Conservation (phyloP, 2,797 vertebrate genomes). For the Sebastes elongatus region DNA sequence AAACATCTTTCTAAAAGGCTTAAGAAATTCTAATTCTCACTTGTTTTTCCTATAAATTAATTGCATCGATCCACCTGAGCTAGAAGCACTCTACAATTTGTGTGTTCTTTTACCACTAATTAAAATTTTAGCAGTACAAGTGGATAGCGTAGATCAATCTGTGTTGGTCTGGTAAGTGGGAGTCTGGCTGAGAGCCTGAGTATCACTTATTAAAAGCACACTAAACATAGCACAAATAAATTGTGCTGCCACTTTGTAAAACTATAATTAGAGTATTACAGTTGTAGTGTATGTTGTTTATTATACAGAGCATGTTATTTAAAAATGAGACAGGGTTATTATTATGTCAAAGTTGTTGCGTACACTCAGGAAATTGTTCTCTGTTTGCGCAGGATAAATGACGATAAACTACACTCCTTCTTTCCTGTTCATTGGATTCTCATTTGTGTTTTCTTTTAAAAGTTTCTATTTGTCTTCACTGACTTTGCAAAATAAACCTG, state of each 20-base stretch:
- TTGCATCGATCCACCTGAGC: neutral
- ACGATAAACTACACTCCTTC: neutral
- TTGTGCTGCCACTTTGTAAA: neutral
- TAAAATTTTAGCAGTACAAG: slow-evolving; percentile 1
- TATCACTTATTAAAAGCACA: slow-evolving; percentile 28
- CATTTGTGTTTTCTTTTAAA: neutral
- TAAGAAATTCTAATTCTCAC: neutral
- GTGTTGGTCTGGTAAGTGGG: slow-evolving; percentile 16
- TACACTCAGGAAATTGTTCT: neutral
- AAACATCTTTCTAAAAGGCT: neutral
- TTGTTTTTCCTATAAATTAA: neutral
- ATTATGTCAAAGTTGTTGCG: neutral
- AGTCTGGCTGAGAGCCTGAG: slow-evolving; percentile 1
- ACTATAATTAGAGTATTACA: slow-evolving; percentile 8
- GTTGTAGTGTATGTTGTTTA: neutral
- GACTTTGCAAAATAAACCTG: slow-evolving; percentile 42
- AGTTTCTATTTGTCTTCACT: slow-evolving; percentile 33
- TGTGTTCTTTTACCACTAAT: slow-evolving; percentile 4
- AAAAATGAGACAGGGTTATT: neutral
- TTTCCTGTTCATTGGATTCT: neutral
- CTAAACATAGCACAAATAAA: slow-evolving; percentile 1
- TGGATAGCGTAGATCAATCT: slow-evolving; percentile 19
- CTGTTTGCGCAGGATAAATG: neutral
- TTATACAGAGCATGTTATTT: neutral
- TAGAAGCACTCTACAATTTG: neutral